Conservation (phyloP, 2,113 vertebrate species). For the Hemiscyllium ocellatum region DNA sequence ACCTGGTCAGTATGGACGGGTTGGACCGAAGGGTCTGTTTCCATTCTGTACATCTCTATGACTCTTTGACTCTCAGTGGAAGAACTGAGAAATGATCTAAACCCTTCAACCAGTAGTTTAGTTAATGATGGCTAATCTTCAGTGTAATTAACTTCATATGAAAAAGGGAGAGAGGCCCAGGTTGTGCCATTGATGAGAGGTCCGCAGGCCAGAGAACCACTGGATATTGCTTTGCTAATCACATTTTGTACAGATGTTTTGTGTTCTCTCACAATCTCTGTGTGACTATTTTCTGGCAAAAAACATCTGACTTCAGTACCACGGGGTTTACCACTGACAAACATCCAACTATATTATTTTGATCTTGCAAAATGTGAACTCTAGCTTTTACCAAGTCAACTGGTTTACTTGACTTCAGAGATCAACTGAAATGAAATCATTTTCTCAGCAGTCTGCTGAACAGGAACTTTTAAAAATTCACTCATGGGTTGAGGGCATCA, state of each 20-base stretch:
- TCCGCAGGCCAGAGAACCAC: not conserved
- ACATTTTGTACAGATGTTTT: conserved; percentile 19
- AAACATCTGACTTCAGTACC: not conserved
- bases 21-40: no score
- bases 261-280: not conserved
- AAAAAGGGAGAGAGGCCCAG: not conserved
- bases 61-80: no score
- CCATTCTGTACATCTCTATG: no score
- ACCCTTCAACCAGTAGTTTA: not conserved
- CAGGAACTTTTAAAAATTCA: not conserved
- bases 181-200: not conserved
- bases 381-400: not conserved
- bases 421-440: not conserved
- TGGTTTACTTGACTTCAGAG: not conserved
- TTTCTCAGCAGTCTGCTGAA: not conserved
- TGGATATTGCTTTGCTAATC: not conserved
- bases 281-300: not conserved
- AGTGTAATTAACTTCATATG: not conserved
- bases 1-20: no score
- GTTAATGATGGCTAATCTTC: not conserved
- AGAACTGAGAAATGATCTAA: not conserved
- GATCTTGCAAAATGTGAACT: not conserved
- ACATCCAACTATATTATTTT: not conserved
- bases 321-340: not conserved
- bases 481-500: no score